A percentile compares a stretch with the other conserved stretches of the same genome.
These are phyloP conservation scores for Ceratina calcarata DNA, from an alignment of 1,140 invertebrate species.

Conservation along the genomic window DNA sequence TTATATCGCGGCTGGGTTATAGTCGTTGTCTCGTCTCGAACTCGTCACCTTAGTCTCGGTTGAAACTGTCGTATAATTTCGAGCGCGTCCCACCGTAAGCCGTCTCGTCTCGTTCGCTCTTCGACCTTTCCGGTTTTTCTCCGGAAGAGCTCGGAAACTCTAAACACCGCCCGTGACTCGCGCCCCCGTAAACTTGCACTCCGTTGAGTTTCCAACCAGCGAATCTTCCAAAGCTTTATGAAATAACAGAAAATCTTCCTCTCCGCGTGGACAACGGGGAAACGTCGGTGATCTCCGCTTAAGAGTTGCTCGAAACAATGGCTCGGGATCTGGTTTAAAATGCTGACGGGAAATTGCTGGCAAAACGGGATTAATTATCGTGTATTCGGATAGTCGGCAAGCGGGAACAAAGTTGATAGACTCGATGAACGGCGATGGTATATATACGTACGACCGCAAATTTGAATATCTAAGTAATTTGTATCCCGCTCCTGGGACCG, in stretches of 20 bases:
- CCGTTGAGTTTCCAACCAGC: neutral
- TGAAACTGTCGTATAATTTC: constrained; percentile 35
- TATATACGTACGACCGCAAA: neutral
- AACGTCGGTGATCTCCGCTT: too few species aligned
- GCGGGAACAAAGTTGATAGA: too few species aligned
- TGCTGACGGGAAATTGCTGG: too few species aligned
- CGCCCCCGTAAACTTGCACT: too few species aligned
- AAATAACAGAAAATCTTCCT: constrained; percentile 11
- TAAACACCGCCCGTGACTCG: neutral
- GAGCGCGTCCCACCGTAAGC: neutral
- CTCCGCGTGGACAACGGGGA: too few species aligned
- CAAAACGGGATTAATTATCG: too few species aligned
- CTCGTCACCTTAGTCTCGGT: constrained; percentile 9
- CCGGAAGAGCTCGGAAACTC: constrained; percentile 3
- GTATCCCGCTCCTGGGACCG: neutral
- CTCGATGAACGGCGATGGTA: too few species aligned
- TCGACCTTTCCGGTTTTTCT: constrained; percentile 23
- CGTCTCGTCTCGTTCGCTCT: constrained; percentile 27
- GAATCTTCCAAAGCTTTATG: neutral
- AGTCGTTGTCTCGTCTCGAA: constrained; percentile 11
- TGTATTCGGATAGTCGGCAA: too few species aligned
- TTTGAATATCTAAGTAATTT: constrained; percentile 23
- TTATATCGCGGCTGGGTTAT: constrained; percentile 5
- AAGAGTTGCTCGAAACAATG: too few species aligned
- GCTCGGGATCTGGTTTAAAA: too few species aligned